Conservation (phyloP, 2,888 invertebrate species). For the Rosalia funebris region DNA sequence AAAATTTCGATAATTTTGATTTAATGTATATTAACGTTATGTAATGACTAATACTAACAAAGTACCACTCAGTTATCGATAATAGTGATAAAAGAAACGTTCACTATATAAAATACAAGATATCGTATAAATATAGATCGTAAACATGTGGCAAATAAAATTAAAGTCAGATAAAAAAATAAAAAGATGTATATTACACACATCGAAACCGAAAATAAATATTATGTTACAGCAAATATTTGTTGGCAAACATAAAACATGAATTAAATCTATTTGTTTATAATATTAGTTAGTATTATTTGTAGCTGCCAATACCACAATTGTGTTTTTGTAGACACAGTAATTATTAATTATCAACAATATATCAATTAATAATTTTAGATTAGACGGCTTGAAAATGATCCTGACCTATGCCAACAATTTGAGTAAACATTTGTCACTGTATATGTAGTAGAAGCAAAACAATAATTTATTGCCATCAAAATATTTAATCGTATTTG, state of each 20-base stretch:
- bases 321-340: slow-evolving; percentile 42
- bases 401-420: slow-evolving; percentile 43
- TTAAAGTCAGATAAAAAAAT: too few relatives aligned
- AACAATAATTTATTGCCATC: slow-evolving; percentile 52
- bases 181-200: too few relatives aligned
- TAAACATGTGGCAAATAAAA: too few relatives aligned
- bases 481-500: slow-evolving; percentile 55
- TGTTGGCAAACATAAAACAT: slow-evolving; percentile 46
- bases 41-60: too few relatives aligned
- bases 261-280: slow-evolving; percentile 46
- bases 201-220: too few relatives aligned
- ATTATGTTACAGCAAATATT: slow-evolving; percentile 45
- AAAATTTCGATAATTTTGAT: too few relatives aligned
- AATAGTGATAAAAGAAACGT: too few relatives aligned
- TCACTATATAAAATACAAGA: too few relatives aligned
- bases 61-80: too few relatives aligned
- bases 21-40: too few relatives aligned
- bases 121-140: too few relatives aligned
- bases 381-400: slow-evolving; percentile 38
- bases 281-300: slow-evolving; percentile 44
- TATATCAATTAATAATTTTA: slow-evolving; percentile 43
- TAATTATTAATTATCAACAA: slow-evolving; percentile 41
- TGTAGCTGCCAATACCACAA: slow-evolving; percentile 43
- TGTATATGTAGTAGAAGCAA: slow-evolving; percentile 42
- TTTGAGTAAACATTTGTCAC: slow-evolving; percentile 41